Evolutionary conservation across 2,113 vertebrate species (phyloP).

Genomic region (Nyctereutes procyonoides): DNA sequence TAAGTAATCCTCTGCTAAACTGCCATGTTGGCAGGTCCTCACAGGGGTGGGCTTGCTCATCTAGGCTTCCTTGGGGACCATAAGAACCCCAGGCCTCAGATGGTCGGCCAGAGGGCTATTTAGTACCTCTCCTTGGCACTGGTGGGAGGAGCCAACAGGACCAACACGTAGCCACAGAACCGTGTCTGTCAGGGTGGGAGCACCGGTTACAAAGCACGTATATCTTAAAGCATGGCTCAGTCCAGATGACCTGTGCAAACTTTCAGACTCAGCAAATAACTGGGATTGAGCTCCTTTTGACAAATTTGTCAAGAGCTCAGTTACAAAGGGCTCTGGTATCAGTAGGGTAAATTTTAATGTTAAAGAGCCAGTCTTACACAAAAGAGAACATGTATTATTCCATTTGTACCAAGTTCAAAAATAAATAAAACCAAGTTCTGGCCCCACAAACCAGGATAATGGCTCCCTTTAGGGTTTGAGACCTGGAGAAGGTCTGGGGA

Average conservation of each 20-base stretch:
- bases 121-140: not conserved
- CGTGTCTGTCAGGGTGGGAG: not conserved
- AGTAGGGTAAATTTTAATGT: constrained; percentile 4
- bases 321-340: constrained; percentile 34
- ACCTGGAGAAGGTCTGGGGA: fast-evolving
- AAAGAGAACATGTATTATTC: not conserved
- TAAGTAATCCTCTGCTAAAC: not conserved
- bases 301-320: not conserved
- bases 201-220: not conserved
- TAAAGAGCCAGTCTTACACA: not conserved
- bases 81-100: not conserved
- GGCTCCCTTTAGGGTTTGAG: not conserved
- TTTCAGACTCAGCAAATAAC: not conserved
- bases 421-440: not conserved
- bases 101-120: not conserved
- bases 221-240: not conserved
- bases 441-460: not conserved
- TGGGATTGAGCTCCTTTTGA: not conserved
- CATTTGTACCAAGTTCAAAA: not conserved
- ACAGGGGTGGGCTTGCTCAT: not conserved
- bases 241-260: not conserved
- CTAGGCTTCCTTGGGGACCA: not conserved
- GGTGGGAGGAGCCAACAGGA: not conserved
- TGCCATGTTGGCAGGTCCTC: not conserved
- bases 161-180: not conserved